Base-by-base conservation (phyloP, 2,888 invertebrate species). In the Ectobius pallidus region DNA sequence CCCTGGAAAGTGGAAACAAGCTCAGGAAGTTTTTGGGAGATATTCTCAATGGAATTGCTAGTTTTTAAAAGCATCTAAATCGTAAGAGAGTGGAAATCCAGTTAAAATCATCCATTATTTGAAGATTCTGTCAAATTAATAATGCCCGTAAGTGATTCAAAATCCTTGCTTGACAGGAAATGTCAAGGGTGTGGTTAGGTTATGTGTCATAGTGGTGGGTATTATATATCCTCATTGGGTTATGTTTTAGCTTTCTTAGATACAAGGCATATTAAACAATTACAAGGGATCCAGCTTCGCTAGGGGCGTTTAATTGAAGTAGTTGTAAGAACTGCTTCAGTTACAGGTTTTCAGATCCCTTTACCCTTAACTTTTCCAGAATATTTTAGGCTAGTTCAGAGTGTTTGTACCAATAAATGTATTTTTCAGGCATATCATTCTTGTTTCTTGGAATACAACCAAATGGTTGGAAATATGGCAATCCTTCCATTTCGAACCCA, bases 391-490 rank as follows among this genome's bases (percentile, higher is more conserved):
- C 44, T 11, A 3, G n/a, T n/a, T n/a, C n/a, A n/a, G n/a, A n/a
- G n/a, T 11, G 4, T 46, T 46, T n/a, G 46, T 46, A 46, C 20
- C 52, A 52, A 22, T 22, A 22, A 16, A 52, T n/a, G n/a, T 52
- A 3, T 25, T 20, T 58, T 72, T 16, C 67, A 97, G 96, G 98
- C 99, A 1, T 99, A 98, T 86, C 99, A 99, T 84, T 99, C 99
- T 0, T 92, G 92, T 79, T 90, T 97, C 79, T 86, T 90, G 34
- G 91, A 92, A 72, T 88, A 89, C 78, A 87, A 88, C 69, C 88
- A 91, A 78, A 85, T 89, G 32, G 87, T 98, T 67, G 98, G 97
- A 11, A 99, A 99, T 82, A 91, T 97, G 86, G 98, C 98, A 0
- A 83, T 99, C 71, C 84, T 99, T 76, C 97, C 99, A 9, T 84